These are phyloP conservation scores for Eueides isabella DNA, from an alignment of 1,140 invertebrate genomes.

Conservation along the genomic window DNA sequence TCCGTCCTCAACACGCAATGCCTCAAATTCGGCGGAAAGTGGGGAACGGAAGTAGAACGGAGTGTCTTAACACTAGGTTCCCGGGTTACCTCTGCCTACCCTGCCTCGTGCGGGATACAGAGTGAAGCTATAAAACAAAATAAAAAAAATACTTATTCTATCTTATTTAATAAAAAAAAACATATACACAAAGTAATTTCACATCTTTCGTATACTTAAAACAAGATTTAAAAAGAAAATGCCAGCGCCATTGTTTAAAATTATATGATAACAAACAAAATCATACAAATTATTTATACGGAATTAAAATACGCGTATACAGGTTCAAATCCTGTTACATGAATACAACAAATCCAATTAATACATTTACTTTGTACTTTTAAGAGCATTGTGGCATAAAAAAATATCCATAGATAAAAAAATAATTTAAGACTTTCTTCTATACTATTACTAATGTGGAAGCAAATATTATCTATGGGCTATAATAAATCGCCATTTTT, in stretches of 20 bases:
- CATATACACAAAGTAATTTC: neutral
- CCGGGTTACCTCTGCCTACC: too few species aligned
- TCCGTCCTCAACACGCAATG: too few species aligned
- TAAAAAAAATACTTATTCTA: too few species aligned
- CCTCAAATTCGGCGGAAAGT: too few species aligned
- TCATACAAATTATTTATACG: neutral
- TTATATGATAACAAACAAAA: too few species aligned
- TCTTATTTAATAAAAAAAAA: neutral
- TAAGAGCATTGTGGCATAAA: neutral
- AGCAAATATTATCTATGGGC: neutral
- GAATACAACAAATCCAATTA: neutral
- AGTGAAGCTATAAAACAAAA: too few species aligned
- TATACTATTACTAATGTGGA: neutral
- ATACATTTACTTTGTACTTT: neutral
- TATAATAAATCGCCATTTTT: neutral
- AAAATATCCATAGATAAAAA: too few species aligned
- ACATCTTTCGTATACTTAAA: neutral
- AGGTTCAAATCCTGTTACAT: neutral
- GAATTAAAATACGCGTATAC: neutral
- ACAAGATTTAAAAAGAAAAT: neutral
- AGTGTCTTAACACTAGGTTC: too few species aligned
- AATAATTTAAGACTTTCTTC: neutral
- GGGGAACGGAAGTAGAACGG: too few species aligned
- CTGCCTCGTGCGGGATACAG: too few species aligned
- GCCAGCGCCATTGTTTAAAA: neutral